Conservation (phyloP, 2,113 vertebrate genomes). For the Lagopus muta region DNA sequence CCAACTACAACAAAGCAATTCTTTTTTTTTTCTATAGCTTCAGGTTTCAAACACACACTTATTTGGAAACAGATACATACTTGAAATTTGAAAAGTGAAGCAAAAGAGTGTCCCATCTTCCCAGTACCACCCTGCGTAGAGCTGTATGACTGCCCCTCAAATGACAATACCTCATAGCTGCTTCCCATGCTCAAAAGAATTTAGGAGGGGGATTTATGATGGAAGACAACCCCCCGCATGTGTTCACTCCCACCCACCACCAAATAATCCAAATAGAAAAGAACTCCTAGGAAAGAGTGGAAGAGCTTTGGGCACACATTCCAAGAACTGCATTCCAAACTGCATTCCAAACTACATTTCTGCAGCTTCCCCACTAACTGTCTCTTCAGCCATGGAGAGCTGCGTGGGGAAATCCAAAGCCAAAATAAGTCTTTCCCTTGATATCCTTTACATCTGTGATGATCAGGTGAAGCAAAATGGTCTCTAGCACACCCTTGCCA, state of each 20-base stretch:
- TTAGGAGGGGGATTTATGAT: background rate
- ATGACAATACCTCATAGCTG: accelerated
- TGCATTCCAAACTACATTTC: background rate
- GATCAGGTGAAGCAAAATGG: accelerated
- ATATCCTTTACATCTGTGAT: background rate
- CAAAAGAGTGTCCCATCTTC: background rate
- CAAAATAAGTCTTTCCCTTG: background rate
- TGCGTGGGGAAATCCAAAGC: background rate
- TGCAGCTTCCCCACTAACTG: accelerated
- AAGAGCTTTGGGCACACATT: accelerated
- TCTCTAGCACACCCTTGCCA: background rate
- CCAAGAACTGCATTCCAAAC: background rate
- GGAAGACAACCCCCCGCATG: accelerated
- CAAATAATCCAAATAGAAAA: background rate
- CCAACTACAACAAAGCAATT: background rate
- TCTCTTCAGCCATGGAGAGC: background rate
- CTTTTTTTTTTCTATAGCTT: background rate
- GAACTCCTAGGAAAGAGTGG: accelerated
- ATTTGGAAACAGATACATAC: background rate
- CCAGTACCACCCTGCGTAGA: background rate
- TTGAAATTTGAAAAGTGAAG: background rate
- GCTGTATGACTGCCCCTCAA: background rate
- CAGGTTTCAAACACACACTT: accelerated
- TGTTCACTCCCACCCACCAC: background rate
- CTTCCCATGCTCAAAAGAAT: background rate